Conservation (phyloP, 2,113 vertebrate genomes). For the Cnemophilus loriae region DNA sequence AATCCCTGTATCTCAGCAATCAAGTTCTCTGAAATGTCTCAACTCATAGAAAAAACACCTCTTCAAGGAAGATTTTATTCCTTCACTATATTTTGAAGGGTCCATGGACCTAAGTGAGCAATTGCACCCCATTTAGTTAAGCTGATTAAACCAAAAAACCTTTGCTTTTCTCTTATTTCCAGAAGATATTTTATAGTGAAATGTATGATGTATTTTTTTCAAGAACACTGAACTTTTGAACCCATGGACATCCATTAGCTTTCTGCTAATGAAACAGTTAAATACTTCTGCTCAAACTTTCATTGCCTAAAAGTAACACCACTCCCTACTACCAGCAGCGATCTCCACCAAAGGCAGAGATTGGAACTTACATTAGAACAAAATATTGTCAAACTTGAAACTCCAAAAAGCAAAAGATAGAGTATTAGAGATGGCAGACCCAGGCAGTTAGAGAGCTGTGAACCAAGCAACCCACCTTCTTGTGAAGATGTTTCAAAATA, state of each 20-base stretch:
- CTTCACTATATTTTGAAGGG: neutral
- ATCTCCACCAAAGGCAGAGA: neutral
- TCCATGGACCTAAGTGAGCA: neutral
- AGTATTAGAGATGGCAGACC: neutral
- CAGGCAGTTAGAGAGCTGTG: neutral
- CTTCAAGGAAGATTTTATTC: neutral
- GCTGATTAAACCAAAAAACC: neutral
- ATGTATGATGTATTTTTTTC: neutral
- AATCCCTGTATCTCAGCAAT: neutral
- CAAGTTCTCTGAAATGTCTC: neutral
- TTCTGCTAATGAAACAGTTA: neutral
- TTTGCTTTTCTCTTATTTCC: neutral
- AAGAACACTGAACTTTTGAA: neutral
- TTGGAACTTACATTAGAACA: neutral
- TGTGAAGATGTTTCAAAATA: neutral
- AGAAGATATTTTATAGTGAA: neutral
- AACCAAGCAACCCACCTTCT: neutral
- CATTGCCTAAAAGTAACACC: neutral
- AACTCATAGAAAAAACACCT: neutral
- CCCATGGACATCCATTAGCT: neutral
- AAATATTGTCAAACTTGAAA: neutral
- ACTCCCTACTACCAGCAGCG: neutral
- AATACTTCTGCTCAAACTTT: neutral
- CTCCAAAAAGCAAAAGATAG: neutral
- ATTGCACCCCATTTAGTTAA: neutral